phyloP scores from a whole-genome alignment of 2,797 vertebrate species.

The Melanogrammus aeglefinus region DNA sequence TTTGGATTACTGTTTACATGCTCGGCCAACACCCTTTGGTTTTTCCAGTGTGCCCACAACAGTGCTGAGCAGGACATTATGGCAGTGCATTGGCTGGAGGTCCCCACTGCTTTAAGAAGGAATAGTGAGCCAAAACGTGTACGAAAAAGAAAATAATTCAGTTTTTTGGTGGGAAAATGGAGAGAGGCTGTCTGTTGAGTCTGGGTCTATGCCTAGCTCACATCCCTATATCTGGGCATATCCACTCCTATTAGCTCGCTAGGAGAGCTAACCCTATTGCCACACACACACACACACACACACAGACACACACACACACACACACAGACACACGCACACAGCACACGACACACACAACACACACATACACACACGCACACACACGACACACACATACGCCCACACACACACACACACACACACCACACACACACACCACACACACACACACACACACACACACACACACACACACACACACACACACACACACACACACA shows the following conservation, averaged over 20 bases:
- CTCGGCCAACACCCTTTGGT: conserved; percentile 65
- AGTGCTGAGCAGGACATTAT: conserved; percentile 46
- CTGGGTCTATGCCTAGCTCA: conserved; percentile 66
- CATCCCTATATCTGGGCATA: conserved; percentile 69
- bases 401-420: conserved; percentile 2
- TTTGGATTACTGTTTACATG: conserved; percentile 75
- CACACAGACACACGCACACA: conserved; percentile 4
- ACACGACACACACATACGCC: no score
- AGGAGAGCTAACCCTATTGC: conserved; percentile 46
- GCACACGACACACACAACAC: no score
- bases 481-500: no score
- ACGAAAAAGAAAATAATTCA: conserved; percentile 11
- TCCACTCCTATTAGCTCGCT: conserved; percentile 71
- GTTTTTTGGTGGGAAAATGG: conserved; percentile 18
- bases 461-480: conserved; percentile 12
- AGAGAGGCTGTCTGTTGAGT: conserved; percentile 67
- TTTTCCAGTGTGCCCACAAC: conserved; percentile 53
- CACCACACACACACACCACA: background rate
- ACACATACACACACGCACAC: background rate
- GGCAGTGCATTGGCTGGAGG: background rate
- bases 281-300: background rate
- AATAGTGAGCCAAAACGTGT: conserved; percentile 19
- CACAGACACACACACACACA: background rate
- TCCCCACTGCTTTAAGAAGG: background rate
- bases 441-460: background rate